Evolutionary conservation across 2,113 vertebrate genomes (phyloP), one percentile per base, ranked within the genome.

Genomic region (Rhagologus leucostigma): DNA sequence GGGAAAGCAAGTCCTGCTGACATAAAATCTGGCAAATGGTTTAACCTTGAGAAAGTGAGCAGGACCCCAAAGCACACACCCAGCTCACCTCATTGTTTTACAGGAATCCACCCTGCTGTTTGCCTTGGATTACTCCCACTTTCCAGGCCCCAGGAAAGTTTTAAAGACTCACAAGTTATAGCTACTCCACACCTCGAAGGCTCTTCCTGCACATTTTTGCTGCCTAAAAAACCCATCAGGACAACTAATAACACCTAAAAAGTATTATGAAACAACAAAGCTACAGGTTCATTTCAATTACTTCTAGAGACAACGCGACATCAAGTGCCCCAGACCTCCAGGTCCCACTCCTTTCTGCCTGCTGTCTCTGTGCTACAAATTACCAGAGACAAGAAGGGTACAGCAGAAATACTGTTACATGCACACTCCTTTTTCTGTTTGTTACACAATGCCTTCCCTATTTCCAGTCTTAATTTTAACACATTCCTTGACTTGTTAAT

Each of bases 381-480:
- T 53, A 50, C 14, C 21, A 26, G 41, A 39, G 59, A 39, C 8
- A 59, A 33, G 49, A 37, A 76, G 13, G 50, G n/a, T 76, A 30
- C 39, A 26, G n/a, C 2, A 3, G 33, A 71, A 76, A 33, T 37
- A 39, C 16, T 9, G 2, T n/a, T 78, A 14, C 7, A 2, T 12
- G 16, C 6, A 13, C 37, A 27, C 5, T 8, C 3, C 0, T 30
- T 65, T 67, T 80, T 41, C 47, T 56, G 39, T 57, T 65, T 29
- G 9, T 55, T 67, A 27, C 60, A 59, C 65, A 63, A 41, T 44
- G 56, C 44, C 78, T 70, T 84, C 74, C 60, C 16, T 75, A 32
- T 78, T 93, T 93, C 89, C 88, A 80, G 67, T 65, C 79, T 73
- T 73, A 76, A 94, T 94, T 90, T 84, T 90, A 88, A 83, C 42